Evolutionary conservation across 2,113 vertebrate genomes (phyloP).

Genomic region (Felis catus): F.catus_Fca126_mat1.0 CM031411.1:106609501-106610000

Average conservation of each 20-base stretch:
- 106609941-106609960: slow-evolving; percentile 5
- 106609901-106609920: not conserved
- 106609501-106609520: not conserved
- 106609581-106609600: not conserved
- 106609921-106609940: not conserved
- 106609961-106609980: not conserved
- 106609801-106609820: not conserved
- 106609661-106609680: not conserved
- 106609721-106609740: not conserved
- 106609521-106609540: slow-evolving; percentile 34
- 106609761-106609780: not conserved
- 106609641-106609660: not conserved
- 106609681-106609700: not conserved
- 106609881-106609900: not conserved
- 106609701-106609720: not conserved
- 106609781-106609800: not conserved
- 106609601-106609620: not conserved
- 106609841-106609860: not conserved
- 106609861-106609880: not conserved
- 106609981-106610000: not conserved
- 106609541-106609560: not conserved
- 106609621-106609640: not conserved
- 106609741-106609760: not conserved
- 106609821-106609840: not conserved
- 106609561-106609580: not conserved